Base-by-base conservation (phyloP, 1,140 invertebrate genomes). In the Trialeurodes vaporariorum region DNA sequence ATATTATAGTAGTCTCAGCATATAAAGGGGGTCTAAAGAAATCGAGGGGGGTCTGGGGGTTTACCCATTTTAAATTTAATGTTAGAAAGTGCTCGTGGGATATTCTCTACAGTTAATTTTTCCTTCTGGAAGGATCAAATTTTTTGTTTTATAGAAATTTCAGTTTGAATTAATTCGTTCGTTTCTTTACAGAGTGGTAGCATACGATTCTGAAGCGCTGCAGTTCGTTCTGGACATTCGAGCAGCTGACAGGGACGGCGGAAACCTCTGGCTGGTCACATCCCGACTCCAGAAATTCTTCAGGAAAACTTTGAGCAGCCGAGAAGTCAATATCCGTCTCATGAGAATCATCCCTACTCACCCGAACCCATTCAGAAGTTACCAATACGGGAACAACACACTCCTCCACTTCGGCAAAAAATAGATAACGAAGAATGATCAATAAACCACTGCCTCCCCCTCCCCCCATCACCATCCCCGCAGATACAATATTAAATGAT, bases 261-360 rank as follows among this genome's bases (percentile, higher is more conserved):
- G 84, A 2, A 82, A 82, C 22, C 75, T 91, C 5, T 92, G 89
- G 86, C 76, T 83, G 0, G 75, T 91, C 1, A 83, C 85, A 0
- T 85, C 87, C 0, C 83, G 87, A 64, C 90, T 91, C 77, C 89
- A 92, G 71, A 89, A 88, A 67, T 91, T 85, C 79, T 91, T 90
- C 79, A 76, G 82, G 27, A 82, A 82, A 70, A 82, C 83, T 61
- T 77, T 88, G 1, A 81, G 82, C 70, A 67, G 77, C 0, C 75
- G 78, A 34, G 85, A 87, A 64, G 76, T 82, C 1, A 89, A 89
- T 73, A 79, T 87, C 27, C 79, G 87, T 58, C 79, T 89, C 17
- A 74, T 88, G 63, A 79, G 84, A 34, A 75, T 88, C 26, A 34
- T 17, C 34, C 17, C 34, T 49, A 17, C 5, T 17, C 34, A 49